These are phyloP conservation scores for Lynx canadensis DNA, from an alignment of 2,113 vertebrate genomes.

Conservation along the genomic window DNA sequence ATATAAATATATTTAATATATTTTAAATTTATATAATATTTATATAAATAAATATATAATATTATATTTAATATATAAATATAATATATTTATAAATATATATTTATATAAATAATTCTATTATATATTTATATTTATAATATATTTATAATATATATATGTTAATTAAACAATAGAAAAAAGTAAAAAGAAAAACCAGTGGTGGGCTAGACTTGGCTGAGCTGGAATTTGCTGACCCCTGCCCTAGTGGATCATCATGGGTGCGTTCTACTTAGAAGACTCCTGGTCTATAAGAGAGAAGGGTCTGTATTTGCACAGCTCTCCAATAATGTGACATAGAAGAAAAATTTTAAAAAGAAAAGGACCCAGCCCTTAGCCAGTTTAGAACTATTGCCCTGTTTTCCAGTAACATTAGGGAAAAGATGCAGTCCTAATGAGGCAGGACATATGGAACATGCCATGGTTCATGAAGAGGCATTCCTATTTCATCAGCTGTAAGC, in stretches of 20 bases:
- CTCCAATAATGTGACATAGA: not conserved
- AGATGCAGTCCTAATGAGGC: not conserved
- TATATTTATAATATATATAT: not conserved
- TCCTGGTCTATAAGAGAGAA: not conserved
- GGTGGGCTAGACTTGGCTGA: too few relatives aligned
- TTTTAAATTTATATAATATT: too few relatives aligned
- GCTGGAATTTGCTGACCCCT: not conserved
- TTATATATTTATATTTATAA: too few relatives aligned
- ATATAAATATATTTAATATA: too few relatives aligned
- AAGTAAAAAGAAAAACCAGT: not conserved
- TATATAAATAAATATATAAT: too few relatives aligned
- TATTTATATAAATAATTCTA: too few relatives aligned
- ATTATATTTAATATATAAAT: too few relatives aligned
- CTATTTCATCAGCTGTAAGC: not conserved
- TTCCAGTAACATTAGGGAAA: not conserved
- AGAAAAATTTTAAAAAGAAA: not conserved
- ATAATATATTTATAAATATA: too few relatives aligned
- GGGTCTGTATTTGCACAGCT: not conserved
- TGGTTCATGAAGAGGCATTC: not conserved
- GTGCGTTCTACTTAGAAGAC: not conserved
- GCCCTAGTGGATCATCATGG: not conserved
- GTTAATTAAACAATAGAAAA: not conserved
- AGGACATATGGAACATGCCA: not conserved
- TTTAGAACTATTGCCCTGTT: not conserved
- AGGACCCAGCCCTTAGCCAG: not conserved